Percentiles rank a stretch among this genome's conserved stretches.
phyloP scores from a whole-genome alignment of 2,113 vertebrate genomes.

The Epinephelus moara region DNA sequence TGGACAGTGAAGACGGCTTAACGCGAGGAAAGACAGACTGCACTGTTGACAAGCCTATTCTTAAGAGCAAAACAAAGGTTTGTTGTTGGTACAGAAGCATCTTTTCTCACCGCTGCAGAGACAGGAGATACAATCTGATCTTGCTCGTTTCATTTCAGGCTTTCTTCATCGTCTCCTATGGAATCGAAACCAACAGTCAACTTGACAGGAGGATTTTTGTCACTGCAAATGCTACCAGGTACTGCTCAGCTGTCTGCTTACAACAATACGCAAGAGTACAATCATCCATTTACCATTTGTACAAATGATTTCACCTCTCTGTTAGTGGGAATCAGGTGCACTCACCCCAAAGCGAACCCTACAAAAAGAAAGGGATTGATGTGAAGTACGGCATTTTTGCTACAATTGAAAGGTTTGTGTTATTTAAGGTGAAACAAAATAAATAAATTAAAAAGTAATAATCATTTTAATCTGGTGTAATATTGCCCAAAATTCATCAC shows the following conservation, averaged over 20 bases:
- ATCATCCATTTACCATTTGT: background rate
- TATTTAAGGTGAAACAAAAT: background rate
- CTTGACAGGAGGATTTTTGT: constrained; percentile 63
- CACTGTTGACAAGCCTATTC: constrained; percentile 85
- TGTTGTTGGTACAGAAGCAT: background rate
- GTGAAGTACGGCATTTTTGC: constrained; percentile 83
- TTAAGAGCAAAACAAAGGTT: constrained; percentile 79
- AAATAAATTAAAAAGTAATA: background rate
- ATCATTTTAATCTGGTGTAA: background rate
- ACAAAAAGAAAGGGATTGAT: constrained; percentile 50
- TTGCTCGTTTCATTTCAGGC: constrained; percentile 61
- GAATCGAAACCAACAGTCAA: constrained; percentile 63
- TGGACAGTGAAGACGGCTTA: constrained; percentile 59
- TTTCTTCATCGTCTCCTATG: constrained; percentile 78
- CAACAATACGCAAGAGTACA: background rate
- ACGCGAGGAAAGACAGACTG: constrained; percentile 74
- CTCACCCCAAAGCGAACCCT: constrained; percentile 17
- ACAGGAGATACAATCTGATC: background rate
- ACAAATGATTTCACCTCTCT: constrained; percentile 14
- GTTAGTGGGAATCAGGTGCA: constrained; percentile 78
- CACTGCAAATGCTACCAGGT: constrained; percentile 79
- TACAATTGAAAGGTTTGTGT: constrained; percentile 79
- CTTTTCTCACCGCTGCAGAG: background rate
- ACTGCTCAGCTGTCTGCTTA: constrained; percentile 1
- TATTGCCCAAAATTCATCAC: background rate